Evolutionary conservation across 2,797 vertebrate genomes (phyloP).

Genomic region (Kryptolebias ocellatus): DNA sequence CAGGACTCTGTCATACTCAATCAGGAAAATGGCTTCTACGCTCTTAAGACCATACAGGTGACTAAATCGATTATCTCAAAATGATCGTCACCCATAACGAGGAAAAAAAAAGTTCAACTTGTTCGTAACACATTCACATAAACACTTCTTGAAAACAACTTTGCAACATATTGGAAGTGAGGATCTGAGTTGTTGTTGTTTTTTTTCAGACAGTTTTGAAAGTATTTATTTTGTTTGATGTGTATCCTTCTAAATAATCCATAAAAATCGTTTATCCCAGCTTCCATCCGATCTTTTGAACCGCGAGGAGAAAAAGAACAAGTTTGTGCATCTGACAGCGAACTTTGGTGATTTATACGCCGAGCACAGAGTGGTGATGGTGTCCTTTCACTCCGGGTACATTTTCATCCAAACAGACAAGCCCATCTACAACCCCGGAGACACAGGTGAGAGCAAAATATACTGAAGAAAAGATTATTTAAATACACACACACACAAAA

Average conservation of each 20-base stretch:
- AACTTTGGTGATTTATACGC: constrained; percentile 34
- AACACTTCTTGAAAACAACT: too few relatives aligned
- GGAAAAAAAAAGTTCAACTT: too few relatives aligned
- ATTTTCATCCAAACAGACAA: constrained; percentile 85
- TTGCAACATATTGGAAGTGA: too few relatives aligned
- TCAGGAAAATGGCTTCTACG: constrained; percentile 49
- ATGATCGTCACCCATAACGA: too few relatives aligned
- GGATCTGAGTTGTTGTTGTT: too few relatives aligned
- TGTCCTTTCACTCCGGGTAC: constrained; percentile 78
- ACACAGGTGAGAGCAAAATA: constrained; percentile 66
- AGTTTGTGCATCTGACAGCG: constrained; percentile 68
- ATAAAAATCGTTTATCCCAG: constrained; percentile 40
- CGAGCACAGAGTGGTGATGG: constrained; percentile 48
- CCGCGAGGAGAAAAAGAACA: constrained; percentile 54
- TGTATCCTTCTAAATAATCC: too few relatives aligned
- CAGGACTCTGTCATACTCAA: constrained; percentile 43
- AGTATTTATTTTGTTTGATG: too few relatives aligned
- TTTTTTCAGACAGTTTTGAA: too few relatives aligned
- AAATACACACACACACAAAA: too few relatives aligned
- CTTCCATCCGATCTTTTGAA: constrained; percentile 53
- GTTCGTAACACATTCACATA: too few relatives aligned
- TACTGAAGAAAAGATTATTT: neutral
- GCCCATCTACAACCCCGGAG: constrained; percentile 82
- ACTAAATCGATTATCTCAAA: neutral
- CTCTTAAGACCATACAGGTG: constrained; percentile 71